These are phyloP conservation scores for Ranitomeya imitator DNA, from an alignment of 2,113 vertebrate species.

Conservation along the genomic window DNA sequence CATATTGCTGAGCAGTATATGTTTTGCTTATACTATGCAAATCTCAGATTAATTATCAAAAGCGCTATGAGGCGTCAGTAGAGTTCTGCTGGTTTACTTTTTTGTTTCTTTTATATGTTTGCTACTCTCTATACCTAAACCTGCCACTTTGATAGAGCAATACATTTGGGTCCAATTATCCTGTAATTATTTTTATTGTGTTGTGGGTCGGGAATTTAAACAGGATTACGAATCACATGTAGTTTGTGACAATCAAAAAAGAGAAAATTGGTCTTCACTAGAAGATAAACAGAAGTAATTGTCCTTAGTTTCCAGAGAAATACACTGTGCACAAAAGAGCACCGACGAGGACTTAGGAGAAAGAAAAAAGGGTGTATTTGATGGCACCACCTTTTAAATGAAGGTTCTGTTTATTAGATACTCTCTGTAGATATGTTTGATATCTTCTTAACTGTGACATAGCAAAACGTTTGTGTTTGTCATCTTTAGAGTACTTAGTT, in stretches of 20 bases:
- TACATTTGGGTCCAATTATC: background rate
- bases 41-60: constrained; percentile 23
- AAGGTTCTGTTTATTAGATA: too few relatives aligned
- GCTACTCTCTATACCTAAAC: background rate
- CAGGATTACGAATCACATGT: background rate
- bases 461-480: too few relatives aligned
- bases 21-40: background rate
- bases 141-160: background rate
- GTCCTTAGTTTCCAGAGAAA: background rate
- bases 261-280: background rate
- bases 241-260: background rate
- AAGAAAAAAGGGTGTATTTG: background rate
- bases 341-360: background rate
- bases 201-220: background rate
- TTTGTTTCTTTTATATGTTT: background rate
- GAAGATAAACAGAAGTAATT: background rate
- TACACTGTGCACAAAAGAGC: too few relatives aligned
- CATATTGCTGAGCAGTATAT: constrained; percentile 25
- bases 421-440: too few relatives aligned
- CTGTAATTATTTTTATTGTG: background rate
- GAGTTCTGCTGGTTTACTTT: background rate
- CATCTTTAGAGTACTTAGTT: too few relatives aligned
- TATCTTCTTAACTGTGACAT: too few relatives aligned
- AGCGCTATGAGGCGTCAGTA: background rate
- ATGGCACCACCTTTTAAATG: background rate